These are phyloP conservation scores for Dolichotis patagonum DNA, from an alignment of 2,113 vertebrate genomes.

Conservation along the genomic window DNA sequence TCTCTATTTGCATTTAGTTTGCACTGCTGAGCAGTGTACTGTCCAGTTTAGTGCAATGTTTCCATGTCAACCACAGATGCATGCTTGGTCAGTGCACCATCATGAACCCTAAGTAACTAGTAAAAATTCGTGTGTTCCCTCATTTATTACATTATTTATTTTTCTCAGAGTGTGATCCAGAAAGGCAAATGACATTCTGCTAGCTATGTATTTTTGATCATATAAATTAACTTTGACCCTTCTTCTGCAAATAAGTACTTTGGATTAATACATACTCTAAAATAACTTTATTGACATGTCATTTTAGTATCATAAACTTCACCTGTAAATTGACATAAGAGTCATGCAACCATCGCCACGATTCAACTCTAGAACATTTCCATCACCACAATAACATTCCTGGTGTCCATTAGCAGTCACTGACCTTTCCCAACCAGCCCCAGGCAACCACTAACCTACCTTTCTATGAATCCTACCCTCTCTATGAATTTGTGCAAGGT, in stretches of 20 bases:
- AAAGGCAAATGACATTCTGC: neutral
- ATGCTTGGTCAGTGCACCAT: neutral
- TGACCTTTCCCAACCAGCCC: neutral
- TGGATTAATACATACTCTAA: neutral
- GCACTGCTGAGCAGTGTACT: constrained; percentile 23
- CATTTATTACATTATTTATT: neutral
- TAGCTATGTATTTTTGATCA: neutral
- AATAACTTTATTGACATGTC: neutral
- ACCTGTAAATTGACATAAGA: neutral
- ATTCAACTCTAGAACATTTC: neutral
- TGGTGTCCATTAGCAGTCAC: neutral
- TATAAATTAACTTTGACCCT: neutral
- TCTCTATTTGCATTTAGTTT: constrained; percentile 12
- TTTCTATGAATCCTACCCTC: neutral
- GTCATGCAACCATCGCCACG: neutral
- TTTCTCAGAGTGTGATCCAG: neutral
- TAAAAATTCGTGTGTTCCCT: neutral
- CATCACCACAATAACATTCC: neutral
- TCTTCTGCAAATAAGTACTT: constrained; percentile 11
- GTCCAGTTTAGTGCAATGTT: neutral
- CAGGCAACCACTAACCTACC: neutral
- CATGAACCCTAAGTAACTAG: neutral
- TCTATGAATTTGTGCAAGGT: neutral
- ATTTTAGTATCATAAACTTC: neutral
- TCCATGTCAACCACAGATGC: neutral